Evolutionary conservation across 1,140 invertebrate species (phyloP), one percentile per base, ranked within the genome.

Genomic region (Parasteatoda tepidariorum): DNA sequence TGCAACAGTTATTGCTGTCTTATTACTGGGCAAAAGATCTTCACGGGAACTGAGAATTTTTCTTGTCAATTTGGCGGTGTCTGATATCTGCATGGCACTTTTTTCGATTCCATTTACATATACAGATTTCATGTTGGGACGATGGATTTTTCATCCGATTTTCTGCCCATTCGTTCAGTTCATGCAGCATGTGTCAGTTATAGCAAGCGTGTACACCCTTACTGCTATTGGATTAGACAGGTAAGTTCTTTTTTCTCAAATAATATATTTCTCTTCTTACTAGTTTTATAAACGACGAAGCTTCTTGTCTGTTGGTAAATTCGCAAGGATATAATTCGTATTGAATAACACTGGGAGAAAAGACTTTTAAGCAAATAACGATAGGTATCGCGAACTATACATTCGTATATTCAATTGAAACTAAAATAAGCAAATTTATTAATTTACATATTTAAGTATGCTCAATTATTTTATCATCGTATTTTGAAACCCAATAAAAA

Each of bases 21-120:
- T 90, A 4, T 83, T 88, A 3, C 84, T 88, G 7, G 89, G 88
- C 6, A 88, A 87, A 74, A 86, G 88, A 81, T 89, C 87, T 13
- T 87, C 87, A 0, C 71, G 86, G 38, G 88, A 89, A 33, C 66
- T 90, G 7, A 84, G 88, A 41, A 87, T 87, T 9, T 90, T 89
- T 78, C 87, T 90, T 3, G 87, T 90, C 67, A 90, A 90, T 84
- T 79, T 90, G 62, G 89, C 89, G 0, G 84, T 89, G 11, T 88
- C 89, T 22, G 89, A 90, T 70, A 85, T 90, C 54, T 87, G 87
- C 33, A 90, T 90, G 89, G 88, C 89, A 0, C 82, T 88, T 0
- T 90, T 90, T 82, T 90, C 88, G 34, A 90, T 90, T 18, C 89
- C 89, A 2, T 90, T 90, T 85, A 90, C 89, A 3, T 90, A 90